Evolutionary conservation across 2,888 invertebrate genomes (phyloP).

Genomic region (Pomacea canaliculata): DNA sequence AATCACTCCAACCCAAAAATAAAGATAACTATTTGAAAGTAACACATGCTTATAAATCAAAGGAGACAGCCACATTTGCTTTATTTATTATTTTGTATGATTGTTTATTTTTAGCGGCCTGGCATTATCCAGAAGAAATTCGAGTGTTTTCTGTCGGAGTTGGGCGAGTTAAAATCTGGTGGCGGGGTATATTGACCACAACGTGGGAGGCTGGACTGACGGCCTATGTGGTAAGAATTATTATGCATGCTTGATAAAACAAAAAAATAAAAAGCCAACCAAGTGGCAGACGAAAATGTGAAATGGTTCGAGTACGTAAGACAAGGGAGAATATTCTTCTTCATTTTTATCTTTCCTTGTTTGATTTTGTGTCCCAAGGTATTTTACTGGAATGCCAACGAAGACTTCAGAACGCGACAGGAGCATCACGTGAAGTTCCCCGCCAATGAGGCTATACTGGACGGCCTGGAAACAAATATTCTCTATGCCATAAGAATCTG

Average conservation of each 20-base stretch:
- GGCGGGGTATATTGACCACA: conserved; percentile 33
- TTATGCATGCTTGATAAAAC: too few relatives aligned
- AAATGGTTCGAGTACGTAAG: too few relatives aligned
- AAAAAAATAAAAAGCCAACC: too few relatives aligned
- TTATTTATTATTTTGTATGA: background rate
- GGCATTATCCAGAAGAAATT: conserved; percentile 35
- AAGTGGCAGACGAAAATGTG: too few relatives aligned
- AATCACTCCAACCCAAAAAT: too few relatives aligned
- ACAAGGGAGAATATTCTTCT: too few relatives aligned
- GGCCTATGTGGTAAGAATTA: conserved; percentile 27
- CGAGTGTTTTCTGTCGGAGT: conserved; percentile 30
- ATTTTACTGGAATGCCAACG: conserved; percentile 32
- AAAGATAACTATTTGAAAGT: too few relatives aligned
- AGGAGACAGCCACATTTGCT: too few relatives aligned
- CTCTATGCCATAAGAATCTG: conserved; percentile 34
- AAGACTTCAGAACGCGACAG: conserved; percentile 10
- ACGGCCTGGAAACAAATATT: conserved; percentile 18
- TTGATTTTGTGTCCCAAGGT: conserved; percentile 12
- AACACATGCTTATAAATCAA: too few relatives aligned
- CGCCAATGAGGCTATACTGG: conserved; percentile 8
- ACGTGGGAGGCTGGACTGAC: conserved; percentile 29
- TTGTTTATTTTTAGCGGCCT: conserved; percentile 25
- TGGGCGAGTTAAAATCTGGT: conserved; percentile 30
- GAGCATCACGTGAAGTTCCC: background rate
- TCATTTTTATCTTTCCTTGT: too few relatives aligned